A percentile compares a stretch with the other conserved stretches of the same genome.
phyloP scores from a whole-genome alignment of 92 coral and sea anemone species.

The Metridium senile region DNA sequence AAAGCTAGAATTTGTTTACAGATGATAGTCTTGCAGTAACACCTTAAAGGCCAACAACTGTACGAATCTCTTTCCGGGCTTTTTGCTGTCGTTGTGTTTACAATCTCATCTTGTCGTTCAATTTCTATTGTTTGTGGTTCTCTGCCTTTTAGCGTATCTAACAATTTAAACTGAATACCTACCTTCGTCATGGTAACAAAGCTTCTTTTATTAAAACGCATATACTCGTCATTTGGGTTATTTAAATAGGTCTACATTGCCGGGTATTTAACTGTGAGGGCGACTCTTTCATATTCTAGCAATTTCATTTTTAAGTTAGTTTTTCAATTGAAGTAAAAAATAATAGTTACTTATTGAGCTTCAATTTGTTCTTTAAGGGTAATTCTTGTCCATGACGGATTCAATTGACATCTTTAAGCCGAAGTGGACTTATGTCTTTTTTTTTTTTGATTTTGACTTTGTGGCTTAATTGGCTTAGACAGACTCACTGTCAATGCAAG shows the following conservation, averaged over 20 bases:
- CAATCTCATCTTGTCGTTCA: too few species aligned
- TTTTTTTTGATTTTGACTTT: not conserved
- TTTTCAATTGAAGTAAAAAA: too few species aligned
- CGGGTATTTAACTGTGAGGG: not conserved
- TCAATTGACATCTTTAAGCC: not conserved
- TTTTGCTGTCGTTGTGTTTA: not conserved
- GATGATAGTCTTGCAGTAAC: not conserved
- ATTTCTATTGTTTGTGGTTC: too few species aligned
- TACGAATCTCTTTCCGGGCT: not conserved
- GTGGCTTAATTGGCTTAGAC: constrained; percentile 5
- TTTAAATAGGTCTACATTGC: not conserved
- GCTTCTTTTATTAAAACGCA: not conserved
- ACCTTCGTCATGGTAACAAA: not conserved
- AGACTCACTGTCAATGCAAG: not conserved
- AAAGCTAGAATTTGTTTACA: not conserved
- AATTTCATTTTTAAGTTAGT: too few species aligned
- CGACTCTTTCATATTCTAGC: too few species aligned
- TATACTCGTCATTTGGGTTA: not conserved
- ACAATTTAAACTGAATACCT: too few species aligned
- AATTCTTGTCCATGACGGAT: not conserved
- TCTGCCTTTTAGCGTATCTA: too few species aligned
- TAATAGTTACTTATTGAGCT: too few species aligned
- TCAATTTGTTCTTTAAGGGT: too few species aligned
- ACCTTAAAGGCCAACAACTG: not conserved
- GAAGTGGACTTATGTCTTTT: not conserved